Evolutionary conservation across 2,797 vertebrate species (phyloP).

Genomic region (Notoglanidium macrostoma): DNA sequence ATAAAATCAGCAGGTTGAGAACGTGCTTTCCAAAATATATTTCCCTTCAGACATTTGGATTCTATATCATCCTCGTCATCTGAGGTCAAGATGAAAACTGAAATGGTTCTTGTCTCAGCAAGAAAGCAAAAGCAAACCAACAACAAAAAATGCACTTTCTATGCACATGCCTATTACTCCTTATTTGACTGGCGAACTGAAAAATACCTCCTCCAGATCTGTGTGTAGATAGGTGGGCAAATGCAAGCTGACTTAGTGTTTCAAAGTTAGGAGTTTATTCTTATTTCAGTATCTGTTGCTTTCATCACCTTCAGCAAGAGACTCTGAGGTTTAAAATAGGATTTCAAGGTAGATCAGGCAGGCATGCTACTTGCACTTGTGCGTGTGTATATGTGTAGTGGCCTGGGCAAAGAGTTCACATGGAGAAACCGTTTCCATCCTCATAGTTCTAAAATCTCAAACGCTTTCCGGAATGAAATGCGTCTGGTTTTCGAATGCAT

Average conservation of each 20-base stretch:
- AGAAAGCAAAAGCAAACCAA: background rate
- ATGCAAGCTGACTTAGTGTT: background rate
- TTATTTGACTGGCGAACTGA: background rate
- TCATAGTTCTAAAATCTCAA: background rate
- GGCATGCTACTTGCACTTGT: background rate
- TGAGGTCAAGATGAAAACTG: background rate
- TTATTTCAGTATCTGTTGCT: background rate
- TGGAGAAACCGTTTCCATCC: background rate
- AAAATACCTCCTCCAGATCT: background rate
- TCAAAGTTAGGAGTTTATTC: too few relatives aligned
- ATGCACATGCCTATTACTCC: background rate
- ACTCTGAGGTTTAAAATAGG: too few relatives aligned
- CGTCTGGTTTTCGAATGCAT: background rate
- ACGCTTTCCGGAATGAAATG: background rate
- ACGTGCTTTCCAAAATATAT: background rate
- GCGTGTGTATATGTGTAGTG: background rate
- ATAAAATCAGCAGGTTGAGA: background rate
- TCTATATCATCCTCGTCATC: background rate
- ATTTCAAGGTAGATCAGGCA: background rate
- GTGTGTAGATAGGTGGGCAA: background rate
- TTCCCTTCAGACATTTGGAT: background rate
- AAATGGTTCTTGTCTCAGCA: background rate
- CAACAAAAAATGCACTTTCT: background rate
- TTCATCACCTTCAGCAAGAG: background rate
- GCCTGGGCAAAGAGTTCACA: background rate